phyloP scores from a whole-genome alignment of 2,888 invertebrate genomes.

The Coelinius sp. region DNA sequence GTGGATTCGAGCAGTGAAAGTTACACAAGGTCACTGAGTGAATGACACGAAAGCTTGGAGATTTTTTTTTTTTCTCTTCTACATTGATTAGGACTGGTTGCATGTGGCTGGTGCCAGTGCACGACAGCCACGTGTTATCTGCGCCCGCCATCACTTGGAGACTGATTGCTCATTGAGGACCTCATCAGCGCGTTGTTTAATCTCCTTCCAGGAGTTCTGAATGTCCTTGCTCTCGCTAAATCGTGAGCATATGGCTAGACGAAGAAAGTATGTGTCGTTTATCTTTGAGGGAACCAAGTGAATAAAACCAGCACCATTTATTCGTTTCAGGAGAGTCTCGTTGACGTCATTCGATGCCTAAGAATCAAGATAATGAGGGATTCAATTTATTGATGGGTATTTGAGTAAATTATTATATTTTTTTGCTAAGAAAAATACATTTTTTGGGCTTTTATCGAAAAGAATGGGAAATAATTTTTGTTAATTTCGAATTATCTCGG shows the following conservation, averaged over 20 bases:
- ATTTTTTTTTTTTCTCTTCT: neutral
- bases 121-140: constrained; percentile 63
- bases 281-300: constrained; percentile 94
- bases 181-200: constrained; percentile 82
- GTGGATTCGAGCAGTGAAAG: constrained; percentile 35
- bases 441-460: too few species aligned
- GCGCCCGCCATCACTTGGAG: constrained; percentile 70
- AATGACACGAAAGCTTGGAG: constrained; percentile 12
- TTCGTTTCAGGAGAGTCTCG: constrained; percentile 84
- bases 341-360: constrained; percentile 85
- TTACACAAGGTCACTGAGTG: constrained; percentile 45
- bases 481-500: too few species aligned
- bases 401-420: neutral
- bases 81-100: constrained; percentile 62
- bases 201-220: constrained; percentile 88
- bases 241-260: constrained; percentile 92
- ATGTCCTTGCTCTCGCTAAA: constrained; percentile 87
- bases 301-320: constrained; percentile 92
- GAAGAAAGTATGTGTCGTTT: constrained; percentile 85
- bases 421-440: too few species aligned
- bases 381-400: neutral
- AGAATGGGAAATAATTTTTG: too few species aligned
- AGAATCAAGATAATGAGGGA: constrained; percentile 37
- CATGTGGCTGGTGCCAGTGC: constrained; percentile 64
- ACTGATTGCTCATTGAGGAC: constrained; percentile 72